These are phyloP conservation scores for Stenichneumon culpator DNA, from an alignment of 2,888 invertebrate genomes.

Conservation along the genomic window DNA sequence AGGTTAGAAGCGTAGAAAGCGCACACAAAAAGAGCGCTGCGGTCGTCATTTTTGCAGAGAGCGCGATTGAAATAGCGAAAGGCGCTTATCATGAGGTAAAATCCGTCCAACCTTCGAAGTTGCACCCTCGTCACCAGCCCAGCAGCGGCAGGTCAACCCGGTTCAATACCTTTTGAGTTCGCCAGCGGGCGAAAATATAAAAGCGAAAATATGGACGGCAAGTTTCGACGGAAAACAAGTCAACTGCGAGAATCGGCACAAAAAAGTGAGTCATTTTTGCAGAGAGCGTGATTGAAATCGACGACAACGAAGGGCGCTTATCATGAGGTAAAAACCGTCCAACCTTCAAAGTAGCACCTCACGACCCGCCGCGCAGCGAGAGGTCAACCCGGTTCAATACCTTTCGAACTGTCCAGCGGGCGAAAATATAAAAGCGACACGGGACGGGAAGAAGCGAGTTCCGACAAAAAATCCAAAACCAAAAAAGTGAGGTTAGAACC, in stretches of 20 bases:
- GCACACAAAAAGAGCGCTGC: background rate
- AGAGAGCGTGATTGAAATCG: background rate
- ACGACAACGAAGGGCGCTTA: no score
- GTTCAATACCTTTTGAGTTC: conserved; percentile 59
- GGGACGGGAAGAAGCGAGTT: conserved; percentile 51
- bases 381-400: conserved; percentile 56
- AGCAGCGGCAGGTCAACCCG: conserved; percentile 49
- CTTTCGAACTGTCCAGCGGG: conserved; percentile 46
- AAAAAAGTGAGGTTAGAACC: background rate
- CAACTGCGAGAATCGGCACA: conserved; percentile 10
- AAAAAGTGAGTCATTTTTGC: background rate
- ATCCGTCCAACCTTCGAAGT: background rate
- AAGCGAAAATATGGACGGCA: conserved; percentile 62
- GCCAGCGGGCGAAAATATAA: conserved; percentile 56
- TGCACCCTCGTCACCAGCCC: background rate
- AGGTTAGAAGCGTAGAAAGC: background rate
- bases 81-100: no score
- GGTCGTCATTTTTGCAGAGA: background rate
- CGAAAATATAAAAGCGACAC: conserved; percentile 65
- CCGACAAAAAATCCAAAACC: conserved; percentile 47
- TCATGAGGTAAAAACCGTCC: no score
- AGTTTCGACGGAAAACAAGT: conserved; percentile 45
- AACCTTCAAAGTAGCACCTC: background rate
- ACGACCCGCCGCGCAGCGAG: conserved; percentile 27
- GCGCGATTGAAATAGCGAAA: no score